Evolutionary conservation across 2,888 invertebrate species (phyloP), one percentile per base, ranked within the genome.

Genomic region (Caenorhabditis zanzibari): DNA sequence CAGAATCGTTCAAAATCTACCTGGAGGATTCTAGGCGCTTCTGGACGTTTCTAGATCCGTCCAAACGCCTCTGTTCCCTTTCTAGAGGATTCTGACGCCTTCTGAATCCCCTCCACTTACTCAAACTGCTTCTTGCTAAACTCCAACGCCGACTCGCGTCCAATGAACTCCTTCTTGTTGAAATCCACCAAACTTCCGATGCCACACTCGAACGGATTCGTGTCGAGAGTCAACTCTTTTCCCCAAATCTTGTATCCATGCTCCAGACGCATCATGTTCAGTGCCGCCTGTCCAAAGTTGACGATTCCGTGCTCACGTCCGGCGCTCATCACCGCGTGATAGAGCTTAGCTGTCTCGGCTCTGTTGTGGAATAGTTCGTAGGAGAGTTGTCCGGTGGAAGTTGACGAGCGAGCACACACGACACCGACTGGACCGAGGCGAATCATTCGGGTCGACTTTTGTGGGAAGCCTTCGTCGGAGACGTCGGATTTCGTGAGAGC

Each of bases 151-250:
- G 86, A 92, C 85, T 24, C 66, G 61, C 86, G 81, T 28, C 90
- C 90, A 56, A 90, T 90, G 77, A 90, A 90, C 56, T 89, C 89
- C n/a, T 83, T 82, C 75, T 86, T 86, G 19, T 73, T 52, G 26
- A 88, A 83, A 64, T 88, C 80, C 10, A 88, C 86, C 47, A 88
- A 71, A 26, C 81, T 72, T 58, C 85, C 92, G 14, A 94, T 88
- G n/a, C 93, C 93, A 38, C 93, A 93, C 87, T 93, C 93, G 66
- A 92, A 88, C 16, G 93, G 93, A 85, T 93, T 93, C 16, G 91
- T 92, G 86, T 94, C 93, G 47, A 92, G 85, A 41, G 92, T 93
- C 92, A 94, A 92, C 92, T 93, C 89, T 38, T 86, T 72, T 52
- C 87, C 86, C 86, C 88, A 88, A 49, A 87, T 79, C 56, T 84